These are phyloP conservation scores for Chymomyza fuscimana DNA, from an alignment of 2,888 invertebrate genomes.

Conservation along the genomic window DNA sequence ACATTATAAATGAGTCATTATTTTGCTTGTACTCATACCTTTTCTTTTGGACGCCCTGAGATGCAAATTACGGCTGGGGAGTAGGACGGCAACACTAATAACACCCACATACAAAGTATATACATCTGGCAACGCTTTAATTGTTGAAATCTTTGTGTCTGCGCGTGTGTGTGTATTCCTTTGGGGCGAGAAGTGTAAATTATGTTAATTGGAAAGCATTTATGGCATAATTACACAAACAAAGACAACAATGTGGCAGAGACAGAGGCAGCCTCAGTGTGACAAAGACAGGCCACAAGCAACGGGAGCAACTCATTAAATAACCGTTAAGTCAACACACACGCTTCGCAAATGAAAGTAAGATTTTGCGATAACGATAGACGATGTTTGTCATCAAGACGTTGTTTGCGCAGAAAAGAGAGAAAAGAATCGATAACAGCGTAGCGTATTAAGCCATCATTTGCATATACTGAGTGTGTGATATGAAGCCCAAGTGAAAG, in stretches of 20 bases:
- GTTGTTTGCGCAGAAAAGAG: not conserved
- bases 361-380: constrained; percentile 32
- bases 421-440: constrained; percentile 34
- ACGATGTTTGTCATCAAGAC: not conserved
- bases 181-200: constrained; percentile 52
- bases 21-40: not conserved
- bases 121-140: not conserved
- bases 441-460: constrained; percentile 5
- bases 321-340: constrained; percentile 55
- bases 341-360: constrained; percentile 52
- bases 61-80: not conserved
- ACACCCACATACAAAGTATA: not conserved
- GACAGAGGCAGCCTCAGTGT: not conserved
- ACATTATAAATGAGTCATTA: constrained; percentile 41
- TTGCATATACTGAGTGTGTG: constrained; percentile 1
- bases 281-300: not conserved
- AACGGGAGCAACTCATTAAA: constrained; percentile 50
- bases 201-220: constrained; percentile 66
- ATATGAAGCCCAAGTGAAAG: constrained; percentile 37
- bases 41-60: not conserved
- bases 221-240: constrained; percentile 59
- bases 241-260: not conserved
- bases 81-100: not conserved
- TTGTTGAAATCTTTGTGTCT: not conserved
- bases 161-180: not conserved